Percentiles rank a stretch among this genome's conserved stretches.
phyloP scores from a whole-genome alignment of 2,113 vertebrate species.

The Microcebus jonahi region DNA sequence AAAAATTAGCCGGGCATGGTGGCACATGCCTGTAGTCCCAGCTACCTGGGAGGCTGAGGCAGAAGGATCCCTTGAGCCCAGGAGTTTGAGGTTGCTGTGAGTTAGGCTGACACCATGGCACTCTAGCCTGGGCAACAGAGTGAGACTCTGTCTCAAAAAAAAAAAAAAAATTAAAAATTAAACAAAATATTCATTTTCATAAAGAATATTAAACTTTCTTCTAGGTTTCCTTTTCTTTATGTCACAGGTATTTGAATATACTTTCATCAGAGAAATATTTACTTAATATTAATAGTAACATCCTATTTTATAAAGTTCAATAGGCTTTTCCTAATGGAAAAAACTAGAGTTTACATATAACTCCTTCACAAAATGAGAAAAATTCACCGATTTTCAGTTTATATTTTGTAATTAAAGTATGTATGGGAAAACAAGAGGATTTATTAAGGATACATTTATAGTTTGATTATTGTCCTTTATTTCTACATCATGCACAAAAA shows the following conservation, averaged over 20 bases:
- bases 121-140: too few species aligned
- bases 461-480: conserved; percentile 73
- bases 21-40: too few species aligned
- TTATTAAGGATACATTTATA: conserved; percentile 76
- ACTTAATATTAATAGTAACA: not conserved
- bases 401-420: conserved; percentile 62
- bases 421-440: conserved; percentile 64
- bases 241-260: not conserved
- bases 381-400: not conserved
- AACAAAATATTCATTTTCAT: not conserved
- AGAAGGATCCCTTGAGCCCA: too few species aligned
- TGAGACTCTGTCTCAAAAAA: too few species aligned
- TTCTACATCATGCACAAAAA: conserved; percentile 80
- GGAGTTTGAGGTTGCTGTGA: too few species aligned
- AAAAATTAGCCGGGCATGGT: too few species aligned
- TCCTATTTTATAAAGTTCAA: not conserved
- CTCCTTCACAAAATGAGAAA: conserved; percentile 18
- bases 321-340: not conserved
- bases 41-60: too few species aligned
- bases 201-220: conserved; percentile 16
- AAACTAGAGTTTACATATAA: not conserved
- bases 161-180: too few species aligned
- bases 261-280: conserved; percentile 10
- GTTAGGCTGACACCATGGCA: too few species aligned
- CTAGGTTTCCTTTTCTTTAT: not conserved